These are phyloP conservation scores for Indicator indicator DNA, from an alignment of 2,113 vertebrate genomes.

Conservation along the genomic window DNA sequence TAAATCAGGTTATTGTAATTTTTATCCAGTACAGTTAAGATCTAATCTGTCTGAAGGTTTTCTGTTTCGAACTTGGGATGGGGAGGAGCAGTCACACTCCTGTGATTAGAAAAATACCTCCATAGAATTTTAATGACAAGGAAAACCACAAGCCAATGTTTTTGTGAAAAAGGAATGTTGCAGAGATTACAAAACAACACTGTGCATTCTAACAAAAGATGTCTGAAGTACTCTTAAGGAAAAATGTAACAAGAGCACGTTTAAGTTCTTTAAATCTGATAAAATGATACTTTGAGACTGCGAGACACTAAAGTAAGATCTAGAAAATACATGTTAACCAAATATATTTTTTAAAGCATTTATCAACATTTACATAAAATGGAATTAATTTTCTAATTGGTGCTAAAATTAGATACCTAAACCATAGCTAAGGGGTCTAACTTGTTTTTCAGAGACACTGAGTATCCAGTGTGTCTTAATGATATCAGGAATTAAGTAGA, in stretches of 20 bases:
- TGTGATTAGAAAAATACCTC: neutral
- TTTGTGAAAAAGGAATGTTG: neutral
- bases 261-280: neutral
- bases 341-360: neutral
- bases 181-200: neutral
- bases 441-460: neutral
- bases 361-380: neutral
- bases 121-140: neutral
- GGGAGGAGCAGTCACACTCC: neutral
- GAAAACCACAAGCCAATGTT: neutral
- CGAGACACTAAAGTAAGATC: neutral
- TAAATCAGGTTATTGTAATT: constrained; percentile 11
- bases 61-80: neutral
- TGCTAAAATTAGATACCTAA: neutral
- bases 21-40: constrained; percentile 18
- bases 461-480: neutral
- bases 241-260: neutral
- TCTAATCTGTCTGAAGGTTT: constrained; percentile 15
- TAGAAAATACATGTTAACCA: neutral
- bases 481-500: neutral
- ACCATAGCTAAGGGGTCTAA: neutral
- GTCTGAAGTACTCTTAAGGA: neutral
- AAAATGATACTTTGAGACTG: neutral
- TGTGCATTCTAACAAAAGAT: neutral
- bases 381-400: neutral